Percentiles rank a stretch among this genome's conserved stretches.
Evolutionary conservation across 2,888 invertebrate species (phyloP).

Genomic region (Zonitis immaculata): DNA sequence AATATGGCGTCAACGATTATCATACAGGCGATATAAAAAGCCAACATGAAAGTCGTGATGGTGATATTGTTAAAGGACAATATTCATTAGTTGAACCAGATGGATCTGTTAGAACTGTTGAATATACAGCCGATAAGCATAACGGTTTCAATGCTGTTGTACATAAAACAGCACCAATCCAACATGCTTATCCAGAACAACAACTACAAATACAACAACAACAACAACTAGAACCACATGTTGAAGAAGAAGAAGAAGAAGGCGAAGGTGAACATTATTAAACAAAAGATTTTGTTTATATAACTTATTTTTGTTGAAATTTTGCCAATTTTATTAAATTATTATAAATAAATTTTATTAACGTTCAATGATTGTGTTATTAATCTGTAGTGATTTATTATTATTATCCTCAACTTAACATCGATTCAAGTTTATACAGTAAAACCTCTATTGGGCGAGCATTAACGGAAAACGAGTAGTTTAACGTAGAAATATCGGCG

Average conservation of each 20-base stretch:
- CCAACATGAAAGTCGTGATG: conserved; percentile 44
- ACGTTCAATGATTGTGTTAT: no score
- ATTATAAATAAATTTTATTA: no score
- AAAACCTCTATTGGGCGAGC: no score
- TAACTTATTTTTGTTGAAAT: not conserved
- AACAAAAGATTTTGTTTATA: not conserved
- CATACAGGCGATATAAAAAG: conserved; percentile 46
- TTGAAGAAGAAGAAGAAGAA: no score
- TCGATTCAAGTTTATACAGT: no score
- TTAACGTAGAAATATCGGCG: no score
- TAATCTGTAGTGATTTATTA: no score
- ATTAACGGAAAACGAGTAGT: no score
- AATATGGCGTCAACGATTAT: conserved; percentile 45
- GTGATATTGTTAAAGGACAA: conserved; percentile 45
- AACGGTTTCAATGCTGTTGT: conserved; percentile 46
- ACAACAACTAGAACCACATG: no score
- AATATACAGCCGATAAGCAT: conserved; percentile 46
- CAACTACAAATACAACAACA: no score
- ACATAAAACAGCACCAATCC: conserved; percentile 26
- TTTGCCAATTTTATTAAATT: not conserved
- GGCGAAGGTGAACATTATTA: not conserved
- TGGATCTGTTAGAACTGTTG: conserved; percentile 44
- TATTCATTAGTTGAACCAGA: conserved; percentile 47
- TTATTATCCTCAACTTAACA: no score
- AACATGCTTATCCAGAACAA: conserved; percentile 1